Base-by-base conservation (phyloP, 2,888 invertebrate species). In the Lycaena phlaeas region DNA sequence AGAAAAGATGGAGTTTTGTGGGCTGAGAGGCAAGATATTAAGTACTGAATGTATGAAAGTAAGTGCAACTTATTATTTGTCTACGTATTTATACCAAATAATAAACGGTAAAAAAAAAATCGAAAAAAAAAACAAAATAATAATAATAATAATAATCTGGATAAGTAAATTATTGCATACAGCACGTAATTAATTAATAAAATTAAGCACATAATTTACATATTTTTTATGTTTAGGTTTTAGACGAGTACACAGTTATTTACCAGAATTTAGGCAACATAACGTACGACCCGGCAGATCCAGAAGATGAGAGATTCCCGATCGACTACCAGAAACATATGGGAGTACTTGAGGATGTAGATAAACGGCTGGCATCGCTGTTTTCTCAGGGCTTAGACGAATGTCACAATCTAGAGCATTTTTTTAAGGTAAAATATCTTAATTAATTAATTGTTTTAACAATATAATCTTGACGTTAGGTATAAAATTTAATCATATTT, bases 1-100 rank as follows among this genome's bases (percentile, higher is more conserved):
- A 45, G 97, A 97, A 68, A 95, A 94, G 64, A 89, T 95, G 1
- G 92, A 92, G 60, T 87, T 94, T 41, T 90, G 91, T 28, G 94
- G 91, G 0, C 61, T 90, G 4, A 85, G 87, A 43, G 92, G 91
- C 1, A 88, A 88, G 50, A 82, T 73, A 14, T 76, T 91, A 9
- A 87, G 87, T 40, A 64, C 72, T 1, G 87, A 86, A 44, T 74
- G 88, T 57, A 71, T 63, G 64, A 73, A 66, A 68, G 85, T 77
- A 52, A 45, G 50, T 42, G 2, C 12, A 9, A 14, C 17, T 10
- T 9, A 10, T 17, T 11, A 10, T 30, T 14, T 10, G 14, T 4
- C 3, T 18, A 18, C 18, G 5, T 18, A 18, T 4, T 4, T 18
- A 18, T 3, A 18, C n/a, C n/a, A n/a, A n/a, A 5, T 5, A 18